These are phyloP conservation scores for Orchestia grillus DNA, from an alignment of 1,140 invertebrate genomes.

Conservation along the genomic window DNA sequence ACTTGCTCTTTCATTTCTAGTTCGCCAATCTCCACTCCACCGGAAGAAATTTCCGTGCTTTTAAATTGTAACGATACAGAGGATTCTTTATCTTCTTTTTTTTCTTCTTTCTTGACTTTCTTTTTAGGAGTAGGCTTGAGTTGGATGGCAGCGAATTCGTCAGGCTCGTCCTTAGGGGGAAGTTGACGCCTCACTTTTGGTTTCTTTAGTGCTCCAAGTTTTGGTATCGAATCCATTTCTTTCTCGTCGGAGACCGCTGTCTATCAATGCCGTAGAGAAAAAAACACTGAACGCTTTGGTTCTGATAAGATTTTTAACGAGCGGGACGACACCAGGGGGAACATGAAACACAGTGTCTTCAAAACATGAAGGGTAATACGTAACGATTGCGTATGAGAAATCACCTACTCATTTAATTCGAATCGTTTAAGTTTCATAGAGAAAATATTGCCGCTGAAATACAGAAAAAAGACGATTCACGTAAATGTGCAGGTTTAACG, in stretches of 20 bases:
- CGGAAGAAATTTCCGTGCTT: slow-evolving; percentile 23
- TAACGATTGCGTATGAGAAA: neutral
- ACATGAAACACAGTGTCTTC: neutral
- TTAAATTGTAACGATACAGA: slow-evolving; percentile 70
- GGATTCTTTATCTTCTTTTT: slow-evolving; percentile 68
- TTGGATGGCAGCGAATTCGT: neutral
- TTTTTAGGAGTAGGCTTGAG: slow-evolving; percentile 69
- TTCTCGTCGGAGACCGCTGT: slow-evolving; percentile 8
- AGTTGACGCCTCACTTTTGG: slow-evolving; percentile 29
- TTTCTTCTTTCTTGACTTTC: slow-evolving; percentile 69
- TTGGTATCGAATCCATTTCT: slow-evolving; percentile 10
- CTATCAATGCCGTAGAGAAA: slow-evolving; percentile 37
- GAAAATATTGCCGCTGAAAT: neutral
- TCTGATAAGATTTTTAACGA: neutral
- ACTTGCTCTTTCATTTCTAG: neutral
- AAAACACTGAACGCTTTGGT: neutral
- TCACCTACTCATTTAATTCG: neutral
- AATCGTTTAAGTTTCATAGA: neutral
- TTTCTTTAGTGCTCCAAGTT: neutral
- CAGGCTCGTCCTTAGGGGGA: neutral
- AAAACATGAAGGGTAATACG: neutral
- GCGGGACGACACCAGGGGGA: neutral
- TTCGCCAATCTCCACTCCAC: slow-evolving; percentile 52
- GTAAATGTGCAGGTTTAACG: neutral
- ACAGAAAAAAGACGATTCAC: neutral